Percentiles rank a stretch among this genome's conserved stretches.
Evolutionary conservation across 1,140 invertebrate genomes (phyloP).

Genomic region (Drosophila oshimai): DNA sequence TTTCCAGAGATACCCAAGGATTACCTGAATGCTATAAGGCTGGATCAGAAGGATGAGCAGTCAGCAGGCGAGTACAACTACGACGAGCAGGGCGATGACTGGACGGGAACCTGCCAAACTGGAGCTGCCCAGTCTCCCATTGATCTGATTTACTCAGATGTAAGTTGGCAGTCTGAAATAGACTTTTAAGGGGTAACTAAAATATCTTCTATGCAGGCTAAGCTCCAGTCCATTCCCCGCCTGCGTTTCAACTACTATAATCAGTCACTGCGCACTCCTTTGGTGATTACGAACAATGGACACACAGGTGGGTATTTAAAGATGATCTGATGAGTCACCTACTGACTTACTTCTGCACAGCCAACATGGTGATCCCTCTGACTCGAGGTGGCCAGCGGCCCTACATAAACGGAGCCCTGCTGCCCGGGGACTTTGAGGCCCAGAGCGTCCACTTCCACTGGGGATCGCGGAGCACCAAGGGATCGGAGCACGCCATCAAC

Average conservation of each 20-base stretch:
- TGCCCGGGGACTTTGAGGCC: conserved; percentile 85
- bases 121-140: conserved; percentile 52
- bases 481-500: conserved; percentile 66
- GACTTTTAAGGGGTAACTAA: not conserved
- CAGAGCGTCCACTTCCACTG: conserved; percentile 88
- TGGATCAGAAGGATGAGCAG: conserved; percentile 17
- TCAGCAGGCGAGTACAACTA: conserved; percentile 57
- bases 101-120: conserved; percentile 42
- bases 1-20: conserved; percentile 21
- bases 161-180: conserved; percentile 5
- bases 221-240: conserved; percentile 6
- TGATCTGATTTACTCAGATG: conserved; percentile 6
- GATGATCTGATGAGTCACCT: not conserved
- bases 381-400: conserved; percentile 77
- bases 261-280: conserved; percentile 27
- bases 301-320: conserved; percentile 46
- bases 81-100: conserved; percentile 62
- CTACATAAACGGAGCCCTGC: conserved; percentile 85
- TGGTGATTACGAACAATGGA: conserved; percentile 53
- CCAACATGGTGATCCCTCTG: conserved; percentile 43
- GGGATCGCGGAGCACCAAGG: conserved; percentile 74
- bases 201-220: not conserved
- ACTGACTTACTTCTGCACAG: not conserved
- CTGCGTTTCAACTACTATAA: conserved; percentile 53
- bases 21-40: conserved; percentile 30